Evolutionary conservation across 2,888 invertebrate species (phyloP), one percentile per base, ranked within the genome.

Genomic region (Meghimatium bilineatum): DNA sequence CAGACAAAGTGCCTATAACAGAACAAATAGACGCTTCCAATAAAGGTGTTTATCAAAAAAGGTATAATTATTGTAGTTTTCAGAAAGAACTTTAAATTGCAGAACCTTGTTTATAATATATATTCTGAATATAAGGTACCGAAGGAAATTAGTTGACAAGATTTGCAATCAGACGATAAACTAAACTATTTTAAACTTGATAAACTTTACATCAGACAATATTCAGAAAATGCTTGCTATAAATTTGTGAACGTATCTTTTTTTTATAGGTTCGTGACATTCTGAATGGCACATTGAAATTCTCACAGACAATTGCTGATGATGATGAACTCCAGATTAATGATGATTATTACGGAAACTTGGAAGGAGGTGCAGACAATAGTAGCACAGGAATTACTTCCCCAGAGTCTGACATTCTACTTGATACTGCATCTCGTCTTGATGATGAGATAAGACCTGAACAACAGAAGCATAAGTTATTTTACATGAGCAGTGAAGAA

Each of bases 191-290:
- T n/a, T n/a, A n/a, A n/a, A n/a, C n/a, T n/a, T n/a, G n/a, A n/a
- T n/a, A n/a, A n/a, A n/a, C n/a, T n/a, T n/a, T n/a, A n/a, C n/a
- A n/a, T n/a, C n/a, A n/a, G n/a, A n/a, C n/a, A n/a, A n/a, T n/a
- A n/a, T n/a, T n/a, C n/a, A n/a, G 88, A 91, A 82, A 93, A 93
- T 82, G 93, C 12, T 5, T 44, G 44, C 44, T 44, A 44, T 44
- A 44, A 44, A 44, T 44, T 8, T 44, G 44, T 44, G 5, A 60
- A 20, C 78, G n/a, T 52, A 14, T 63, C 36, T 79, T 36, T 52
- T 66, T 67, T 71, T 85, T 85, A 5, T 87, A 93, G 93, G 93
- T 93, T 10, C 84, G 93, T 80, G 93, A 93, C 87, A 90, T 93
- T 6, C 86, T 93, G 49, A 93, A 92, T 82, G 93, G 93, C 52